Evolutionary conservation across 2,113 vertebrate genomes (phyloP).

Genomic region (Ursus arctos): DNA sequence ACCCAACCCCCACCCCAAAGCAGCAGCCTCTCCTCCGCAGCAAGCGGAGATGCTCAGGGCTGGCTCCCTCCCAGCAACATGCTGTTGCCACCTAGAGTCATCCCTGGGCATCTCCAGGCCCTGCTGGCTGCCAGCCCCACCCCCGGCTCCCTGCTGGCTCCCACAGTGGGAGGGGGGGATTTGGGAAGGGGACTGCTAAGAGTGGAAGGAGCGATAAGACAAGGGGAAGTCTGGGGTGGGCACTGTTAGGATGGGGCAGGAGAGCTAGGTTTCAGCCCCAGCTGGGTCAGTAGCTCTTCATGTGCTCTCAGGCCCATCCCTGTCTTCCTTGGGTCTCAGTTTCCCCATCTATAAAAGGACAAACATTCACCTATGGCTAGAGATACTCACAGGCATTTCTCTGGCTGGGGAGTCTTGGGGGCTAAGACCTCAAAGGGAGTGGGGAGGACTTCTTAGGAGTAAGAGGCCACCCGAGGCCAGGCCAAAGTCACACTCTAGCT

Average conservation of each 20-base stretch:
- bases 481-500: background rate
- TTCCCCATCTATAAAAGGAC: background rate
- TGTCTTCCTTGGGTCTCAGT: background rate
- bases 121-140: background rate
- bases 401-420: background rate
- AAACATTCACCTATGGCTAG: background rate
- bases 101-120: background rate
- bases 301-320: background rate
- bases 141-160: background rate
- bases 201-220: background rate
- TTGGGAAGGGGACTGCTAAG: background rate
- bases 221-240: background rate
- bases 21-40: background rate
- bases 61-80: conserved; percentile 39
- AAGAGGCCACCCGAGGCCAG: background rate
- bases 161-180: accelerated
- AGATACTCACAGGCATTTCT: background rate
- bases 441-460: background rate
- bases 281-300: background rate
- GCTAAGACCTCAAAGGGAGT: background rate
- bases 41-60: background rate
- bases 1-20: background rate
- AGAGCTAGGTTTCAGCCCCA: background rate
- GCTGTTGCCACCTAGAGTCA: conserved; percentile 81
- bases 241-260: background rate